Evolutionary conservation across 2,797 vertebrate species (phyloP), one percentile per base, ranked within the genome.

Genomic region (Xiphorhynchus erythropygius): DNA sequence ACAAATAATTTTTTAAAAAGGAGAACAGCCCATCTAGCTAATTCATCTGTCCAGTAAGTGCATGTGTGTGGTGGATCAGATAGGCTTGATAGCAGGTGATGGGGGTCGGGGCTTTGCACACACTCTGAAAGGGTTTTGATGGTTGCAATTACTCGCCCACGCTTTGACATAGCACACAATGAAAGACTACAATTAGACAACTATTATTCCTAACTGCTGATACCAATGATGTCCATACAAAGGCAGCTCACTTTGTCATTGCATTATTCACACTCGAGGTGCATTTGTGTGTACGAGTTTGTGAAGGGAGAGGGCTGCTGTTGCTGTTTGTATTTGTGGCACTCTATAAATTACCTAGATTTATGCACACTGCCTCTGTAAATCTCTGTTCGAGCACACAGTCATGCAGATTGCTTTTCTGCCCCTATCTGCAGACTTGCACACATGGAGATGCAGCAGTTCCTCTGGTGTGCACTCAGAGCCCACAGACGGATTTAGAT

Each of bases 131-230:
- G 89, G 90, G 47, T 96, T 97, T 93, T 96, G 96, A 97, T 96
- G 97, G 95, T 97, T 95, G 96, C 96, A 97, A 97, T 97, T 97
- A 97, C 84, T 96, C 47, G 41, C 93, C 95, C 82, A 94, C 11
- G 81, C 94, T 93, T 87, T 97, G 97, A 97, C 97, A 97, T 24
- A 74, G 89, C 67, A 60, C 83, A 97, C 95, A 97, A 97, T 96
- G 93, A 94, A 97, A 94, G 93, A 91, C 94, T 95, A 97, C 96
- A 97, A 97, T 97, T 98, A 98, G 96, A 96, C 95, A 94, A 94
- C 95, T 95, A 97, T 97, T 97, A 97, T 97, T 97, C 82, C 75
- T 83, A 94, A 95, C 90, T 95, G 95, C 91, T 89, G 87, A 90
- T 96, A 96, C 77, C 95, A 97, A 39, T 62, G 90, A 95, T 93